A percentile compares a stretch with the other conserved stretches of the same genome.
Conservation (phyloP, 92 coral and sea anemone species). For the Palythoa caribaeorum region DNA sequence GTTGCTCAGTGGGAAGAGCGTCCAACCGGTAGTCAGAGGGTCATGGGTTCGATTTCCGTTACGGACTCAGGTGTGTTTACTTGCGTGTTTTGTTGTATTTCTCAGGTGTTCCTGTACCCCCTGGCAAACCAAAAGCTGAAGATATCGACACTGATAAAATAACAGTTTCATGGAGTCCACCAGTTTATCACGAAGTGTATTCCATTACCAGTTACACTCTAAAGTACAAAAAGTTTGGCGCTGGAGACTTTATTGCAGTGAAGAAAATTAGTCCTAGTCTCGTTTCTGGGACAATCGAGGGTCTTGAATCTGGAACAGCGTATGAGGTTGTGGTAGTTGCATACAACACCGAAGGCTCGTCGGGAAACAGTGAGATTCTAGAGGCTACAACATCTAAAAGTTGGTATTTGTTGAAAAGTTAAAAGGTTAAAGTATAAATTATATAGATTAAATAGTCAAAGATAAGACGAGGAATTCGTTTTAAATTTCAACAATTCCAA, state of each 20-base stretch:
- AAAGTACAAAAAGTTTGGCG: slow-evolving; percentile 30
- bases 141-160: slow-evolving; percentile 19
- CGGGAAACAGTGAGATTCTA: neutral
- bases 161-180: slow-evolving; percentile 55
- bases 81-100: neutral
- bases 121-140: slow-evolving; percentile 41
- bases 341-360: slow-evolving; percentile 3
- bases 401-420: neutral
- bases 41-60: too few species aligned
- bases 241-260: slow-evolving; percentile 2
- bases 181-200: slow-evolving; percentile 29
- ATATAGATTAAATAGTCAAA: neutral
- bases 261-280: neutral
- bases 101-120: slow-evolving; percentile 47
- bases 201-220: slow-evolving; percentile 26
- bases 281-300: neutral
- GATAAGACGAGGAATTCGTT: too few species aligned
- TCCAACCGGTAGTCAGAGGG: too few species aligned
- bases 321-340: slow-evolving; percentile 40
- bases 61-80: too few species aligned
- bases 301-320: slow-evolving; percentile 28
- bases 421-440: neutral
- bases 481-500: too few species aligned
- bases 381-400: neutral
- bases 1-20: too few species aligned